A percentile compares a stretch with the other conserved stretches of the same genome.
Evolutionary conservation across 1,140 invertebrate genomes (phyloP).

Genomic region (Phenacoccus solenopsis): DNA sequence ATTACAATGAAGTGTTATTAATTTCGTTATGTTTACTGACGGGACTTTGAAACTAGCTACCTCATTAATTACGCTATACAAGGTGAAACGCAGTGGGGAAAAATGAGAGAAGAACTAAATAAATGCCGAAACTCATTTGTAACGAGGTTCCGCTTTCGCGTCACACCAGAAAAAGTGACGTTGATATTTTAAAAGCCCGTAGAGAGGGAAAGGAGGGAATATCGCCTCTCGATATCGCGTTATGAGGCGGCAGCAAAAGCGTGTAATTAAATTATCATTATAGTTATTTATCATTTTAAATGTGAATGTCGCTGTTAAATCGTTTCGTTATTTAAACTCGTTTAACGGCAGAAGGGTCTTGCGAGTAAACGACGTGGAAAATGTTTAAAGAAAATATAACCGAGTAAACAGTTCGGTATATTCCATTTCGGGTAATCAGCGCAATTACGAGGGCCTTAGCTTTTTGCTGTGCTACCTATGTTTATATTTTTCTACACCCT

Average conservation of each 20-base stretch:
- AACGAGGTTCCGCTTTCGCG: neutral
- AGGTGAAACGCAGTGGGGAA: too few relatives aligned
- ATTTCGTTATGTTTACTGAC: neutral
- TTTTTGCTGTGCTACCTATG: too few relatives aligned
- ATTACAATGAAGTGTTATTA: conserved; percentile 3
- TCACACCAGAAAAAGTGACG: neutral
- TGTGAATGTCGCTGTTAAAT: neutral
- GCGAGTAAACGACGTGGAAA: neutral
- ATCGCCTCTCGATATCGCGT: neutral
- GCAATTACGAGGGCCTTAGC: too few relatives aligned
- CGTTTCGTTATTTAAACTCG: neutral
- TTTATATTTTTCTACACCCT: too few relatives aligned
- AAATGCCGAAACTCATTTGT: neutral
- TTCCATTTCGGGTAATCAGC: too few relatives aligned
- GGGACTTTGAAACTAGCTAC: conserved; percentile 1
- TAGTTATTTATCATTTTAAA: neutral
- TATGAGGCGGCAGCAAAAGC: neutral
- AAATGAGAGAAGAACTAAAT: neutral
- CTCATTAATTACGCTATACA: neutral
- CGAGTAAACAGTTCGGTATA: too few relatives aligned
- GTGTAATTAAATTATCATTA: neutral
- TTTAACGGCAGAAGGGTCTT: neutral
- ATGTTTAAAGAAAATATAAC: too few relatives aligned
- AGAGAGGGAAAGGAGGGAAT: neutral
- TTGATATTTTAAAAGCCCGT: neutral